Base-by-base conservation (phyloP, 2,113 vertebrate genomes). In the Echinops telfairi region DNA sequence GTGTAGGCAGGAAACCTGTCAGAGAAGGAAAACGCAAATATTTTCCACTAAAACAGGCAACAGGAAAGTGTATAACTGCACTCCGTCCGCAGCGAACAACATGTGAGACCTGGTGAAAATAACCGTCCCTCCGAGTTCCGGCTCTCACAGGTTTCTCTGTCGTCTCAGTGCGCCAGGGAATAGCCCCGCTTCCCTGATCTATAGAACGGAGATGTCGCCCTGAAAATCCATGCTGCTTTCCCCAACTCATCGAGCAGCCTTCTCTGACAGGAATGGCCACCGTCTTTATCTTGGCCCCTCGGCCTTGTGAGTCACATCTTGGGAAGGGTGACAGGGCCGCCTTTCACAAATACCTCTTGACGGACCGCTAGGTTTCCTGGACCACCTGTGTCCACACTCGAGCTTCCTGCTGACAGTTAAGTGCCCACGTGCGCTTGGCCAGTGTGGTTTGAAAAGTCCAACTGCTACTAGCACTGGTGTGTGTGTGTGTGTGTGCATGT, bases 191-290 rank as follows among this genome's bases (percentile, higher is more conserved):
- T 91, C 77, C 60, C 15, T 6, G 70, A 33, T 78, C 36, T 90
- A 14, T 80, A 77, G 83, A 58, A 77, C 75, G 43, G 66, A 68
- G 33, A 58, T 84, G 40, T n/a, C 81, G 83, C 93, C 20, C 53
- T 89, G 79, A 90, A 91, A 62, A 81, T 83, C 80, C 70, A n/a
- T 88, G 86, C 73, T 47, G 33, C 9, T 85, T 96, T 70, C 57
- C 19, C 10, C 15, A 83, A 36, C 57, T 64, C 60, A 2, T 78
- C 66, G 85, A n/a, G 38, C 84, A 84, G 53, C 19, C 36, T 83
- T 93, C 17, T 84, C 31, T 92, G 78, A 86, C 7, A 4, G 27
- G 77, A 87, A 60, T 64, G n/a, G 84, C 40, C 53, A 75, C 14
- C 38, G 19, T 84, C 36, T 86, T 91, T 90, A 6, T 76, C 78